Evolutionary conservation across 30 jellyfish, hydroid and myxozoan genomes (phyloP), one percentile per base, ranked within the genome.

Genomic region (Euphysa ruthae): DNA sequence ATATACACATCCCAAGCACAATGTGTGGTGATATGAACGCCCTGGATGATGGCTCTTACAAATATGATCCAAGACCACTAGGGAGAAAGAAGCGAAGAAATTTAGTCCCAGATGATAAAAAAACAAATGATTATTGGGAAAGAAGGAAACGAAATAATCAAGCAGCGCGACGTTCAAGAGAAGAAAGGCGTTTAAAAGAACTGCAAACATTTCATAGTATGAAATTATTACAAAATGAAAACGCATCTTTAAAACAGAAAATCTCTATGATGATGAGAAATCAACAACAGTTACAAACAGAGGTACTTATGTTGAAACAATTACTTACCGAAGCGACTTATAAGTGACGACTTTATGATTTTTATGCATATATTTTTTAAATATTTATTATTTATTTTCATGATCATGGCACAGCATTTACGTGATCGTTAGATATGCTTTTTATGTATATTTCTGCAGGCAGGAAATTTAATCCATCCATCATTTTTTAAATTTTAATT

Each of bases 61-160:
- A 68, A 35, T 68, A 68, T 38, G 80, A 68, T 12, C 80, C 80
- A 27, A 42, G 80, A 68, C 80, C 80, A 22, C 50, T 68, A 0
- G 80, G 80, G 22, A 20, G 80, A 43, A 68, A 68, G 32, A 68
- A 68, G 46, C 51, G 80, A 14, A 68, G 80, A 2, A 68, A 44
- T 27, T 68, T 68, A 24, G 80, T 68, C n/a, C 80, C 80, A 2
- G 80, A 68, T 29, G 80, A 68, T 6, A 68, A 68, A 24, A 68
- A 68, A 21, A 68, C 69, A 28, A 68, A 21, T 51, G 80, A 68
- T 12, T 68, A 68, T 51, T 68, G 80, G 80, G 80, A 68, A 21
- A 46, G 69, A 68, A 44, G 80, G 54, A 68, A 68, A 27, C 35
- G 80, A 20, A 68, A 68, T 43, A 68, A 68, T 16, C 26, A 30